Evolutionary conservation across 64 coral and sea anemone genomes (phyloP).

Genomic region (Stichodactyla mertensii): DNA sequence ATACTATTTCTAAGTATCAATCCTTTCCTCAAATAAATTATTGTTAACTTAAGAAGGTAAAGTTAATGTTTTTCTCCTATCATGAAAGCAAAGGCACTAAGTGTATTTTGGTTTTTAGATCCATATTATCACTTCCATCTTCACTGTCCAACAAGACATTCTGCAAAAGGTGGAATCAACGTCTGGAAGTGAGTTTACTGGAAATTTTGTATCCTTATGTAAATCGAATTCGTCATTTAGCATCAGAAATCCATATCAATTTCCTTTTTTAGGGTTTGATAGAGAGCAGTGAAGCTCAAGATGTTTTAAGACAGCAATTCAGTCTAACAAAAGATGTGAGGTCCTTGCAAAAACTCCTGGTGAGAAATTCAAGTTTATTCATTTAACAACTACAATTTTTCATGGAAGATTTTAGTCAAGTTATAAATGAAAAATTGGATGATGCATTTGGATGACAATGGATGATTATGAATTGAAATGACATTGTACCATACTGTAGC

Average conservation of each 20-base stretch:
- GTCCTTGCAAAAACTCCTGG: slow-evolving; percentile 72
- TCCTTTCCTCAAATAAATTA: too few relatives aligned
- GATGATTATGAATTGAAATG: too few relatives aligned
- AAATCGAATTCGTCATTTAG: background rate
- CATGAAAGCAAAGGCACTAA: too few relatives aligned
- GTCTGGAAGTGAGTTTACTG: slow-evolving; percentile 39
- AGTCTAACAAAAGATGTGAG: slow-evolving; percentile 70
- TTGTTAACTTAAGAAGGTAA: too few relatives aligned
- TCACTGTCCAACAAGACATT: slow-evolving; percentile 47
- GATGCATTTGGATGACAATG: too few relatives aligned
- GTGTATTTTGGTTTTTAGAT: slow-evolving; percentile 1
- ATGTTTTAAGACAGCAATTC: slow-evolving; percentile 59
- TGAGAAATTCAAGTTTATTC: slow-evolving; percentile 19
- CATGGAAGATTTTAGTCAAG: too few relatives aligned
- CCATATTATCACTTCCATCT: slow-evolving; percentile 57
- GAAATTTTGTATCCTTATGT: background rate
- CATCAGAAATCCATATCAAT: background rate
- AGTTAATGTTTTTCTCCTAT: too few relatives aligned
- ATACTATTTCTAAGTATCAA: too few relatives aligned
- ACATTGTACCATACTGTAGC: too few relatives aligned
- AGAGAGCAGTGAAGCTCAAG: slow-evolving; percentile 29
- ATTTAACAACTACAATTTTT: too few relatives aligned
- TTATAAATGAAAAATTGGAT: too few relatives aligned
- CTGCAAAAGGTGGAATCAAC: slow-evolving; percentile 52
- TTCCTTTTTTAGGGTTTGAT: slow-evolving; percentile 48